Base-by-base conservation (phyloP, 2,797 vertebrate species). In the Eurystomus glaucurus region DNA sequence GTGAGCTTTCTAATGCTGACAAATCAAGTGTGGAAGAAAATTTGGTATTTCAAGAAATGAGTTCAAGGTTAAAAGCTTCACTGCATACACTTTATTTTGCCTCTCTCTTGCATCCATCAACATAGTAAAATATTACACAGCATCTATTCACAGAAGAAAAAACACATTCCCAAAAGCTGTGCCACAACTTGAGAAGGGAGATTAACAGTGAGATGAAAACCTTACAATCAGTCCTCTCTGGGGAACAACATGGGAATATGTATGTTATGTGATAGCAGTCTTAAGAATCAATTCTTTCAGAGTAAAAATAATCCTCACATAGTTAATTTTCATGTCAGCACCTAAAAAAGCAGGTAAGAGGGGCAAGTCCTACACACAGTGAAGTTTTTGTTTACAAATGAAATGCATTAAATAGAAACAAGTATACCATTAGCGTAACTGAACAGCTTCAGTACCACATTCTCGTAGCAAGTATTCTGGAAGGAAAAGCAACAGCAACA, bases 211-310 rank as follows among this genome's bases (percentile, higher is more conserved):
- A 46, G 19, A 54, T 28, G 22, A 80, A 83, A 5, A 26, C 19
- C 28, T 70, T 39, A 26, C 28, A 69, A 51, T 8, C 10, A 69
- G 46, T 8, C 10, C 17, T 14, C 33, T 45, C 45, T 37, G 12
- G 39, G 31, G 45, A 90, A 37, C 17, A 65, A n/a, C 19, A n/a
- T 4, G 4, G 35, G 20, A 45, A 15, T 21, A 57, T 6, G 31
- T 0, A 26, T 0, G 6, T 19, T 68, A 19, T 62, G n/a, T 11
- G n/a, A 68, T 51, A 57, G 31, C 31, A 69, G 25, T 17, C 26
- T 65, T 28, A 48, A 9, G 58, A 69, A 68, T 54, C 28, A 39
- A 3, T 58, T 77, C 8, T 58, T 83, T 64, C 90, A 75, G 15
- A 52, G 23, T 23, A 64, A 88, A 84, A 88, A 77, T 8, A 45